Evolutionary conservation across 2,888 invertebrate genomes (phyloP).

Genomic region (Leptopterna dolabrata): DNA sequence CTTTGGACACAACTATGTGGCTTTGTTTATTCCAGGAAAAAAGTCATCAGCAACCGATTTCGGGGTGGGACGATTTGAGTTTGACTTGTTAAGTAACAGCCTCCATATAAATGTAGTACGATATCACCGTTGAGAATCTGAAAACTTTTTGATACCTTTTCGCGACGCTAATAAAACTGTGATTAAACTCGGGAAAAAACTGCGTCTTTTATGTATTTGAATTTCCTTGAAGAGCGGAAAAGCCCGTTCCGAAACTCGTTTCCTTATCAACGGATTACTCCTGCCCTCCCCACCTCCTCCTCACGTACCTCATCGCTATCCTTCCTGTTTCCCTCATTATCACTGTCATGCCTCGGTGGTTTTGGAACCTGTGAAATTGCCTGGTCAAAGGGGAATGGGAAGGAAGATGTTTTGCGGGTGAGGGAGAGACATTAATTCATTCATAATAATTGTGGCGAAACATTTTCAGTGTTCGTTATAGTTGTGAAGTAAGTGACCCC

Average conservation of each 20-base stretch:
- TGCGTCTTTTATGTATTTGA: background rate
- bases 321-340: background rate
- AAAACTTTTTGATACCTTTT: background rate
- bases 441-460: background rate
- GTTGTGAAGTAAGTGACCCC: no score
- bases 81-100: background rate
- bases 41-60: background rate
- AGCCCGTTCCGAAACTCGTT: background rate
- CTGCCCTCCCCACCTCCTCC: no score
- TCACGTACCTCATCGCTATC: no score
- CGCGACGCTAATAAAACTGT: slow-evolving; percentile 10
- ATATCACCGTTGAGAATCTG: background rate
- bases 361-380: background rate
- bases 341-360: background rate
- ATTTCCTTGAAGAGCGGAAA: background rate
- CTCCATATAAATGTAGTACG: background rate
- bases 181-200: background rate
- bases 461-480: no score
- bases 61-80: background rate
- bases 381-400: background rate
- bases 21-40: background rate
- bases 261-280: background rate
- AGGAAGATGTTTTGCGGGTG: background rate
- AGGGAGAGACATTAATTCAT: background rate
- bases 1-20: no score